A percentile compares a stretch with the other conserved stretches of the same genome.
Evolutionary conservation across 2,113 vertebrate genomes (phyloP).

Genomic region (Martes martes): DNA sequence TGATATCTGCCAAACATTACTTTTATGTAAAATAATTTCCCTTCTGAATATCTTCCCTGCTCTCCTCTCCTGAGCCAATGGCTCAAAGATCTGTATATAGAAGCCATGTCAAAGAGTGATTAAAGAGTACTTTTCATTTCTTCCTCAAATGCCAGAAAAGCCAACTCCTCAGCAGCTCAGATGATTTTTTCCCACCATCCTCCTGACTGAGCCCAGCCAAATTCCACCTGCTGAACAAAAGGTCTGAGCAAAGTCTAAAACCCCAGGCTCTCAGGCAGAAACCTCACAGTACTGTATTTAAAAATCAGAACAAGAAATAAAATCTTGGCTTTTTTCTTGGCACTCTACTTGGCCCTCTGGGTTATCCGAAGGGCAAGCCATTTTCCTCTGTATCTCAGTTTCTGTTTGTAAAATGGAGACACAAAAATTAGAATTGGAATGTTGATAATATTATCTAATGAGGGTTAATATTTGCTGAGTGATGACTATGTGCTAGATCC

Average conservation of each 20-base stretch:
- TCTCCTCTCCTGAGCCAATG: conserved; percentile 26
- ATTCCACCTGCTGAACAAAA: not conserved
- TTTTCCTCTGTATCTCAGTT: not conserved
- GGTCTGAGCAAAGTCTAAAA: not conserved
- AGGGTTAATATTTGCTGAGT: not conserved
- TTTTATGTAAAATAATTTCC: conserved; percentile 64
- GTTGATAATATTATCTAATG: not conserved
- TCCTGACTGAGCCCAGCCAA: not conserved
- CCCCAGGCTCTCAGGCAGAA: not conserved
- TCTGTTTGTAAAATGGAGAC: not conserved
- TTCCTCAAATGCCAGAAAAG: not conserved
- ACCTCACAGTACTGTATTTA: not conserved
- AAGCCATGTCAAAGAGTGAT: not conserved
- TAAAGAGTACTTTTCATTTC: not conserved
- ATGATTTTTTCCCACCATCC: not conserved
- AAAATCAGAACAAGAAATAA: conserved; percentile 29
- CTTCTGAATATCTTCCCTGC: conserved; percentile 23
- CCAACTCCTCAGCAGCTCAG: not conserved
- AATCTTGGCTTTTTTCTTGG: not conserved
- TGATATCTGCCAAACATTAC: conserved; percentile 48
- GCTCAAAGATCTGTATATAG: conserved; percentile 29
- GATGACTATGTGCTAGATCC: not conserved
- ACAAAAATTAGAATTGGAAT: not conserved
- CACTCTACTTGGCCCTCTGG: not conserved
- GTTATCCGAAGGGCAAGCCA: not conserved